These are phyloP conservation scores for Contarinia nasturtii DNA, from an alignment of 1,140 invertebrate genomes.

Conservation along the genomic window DNA sequence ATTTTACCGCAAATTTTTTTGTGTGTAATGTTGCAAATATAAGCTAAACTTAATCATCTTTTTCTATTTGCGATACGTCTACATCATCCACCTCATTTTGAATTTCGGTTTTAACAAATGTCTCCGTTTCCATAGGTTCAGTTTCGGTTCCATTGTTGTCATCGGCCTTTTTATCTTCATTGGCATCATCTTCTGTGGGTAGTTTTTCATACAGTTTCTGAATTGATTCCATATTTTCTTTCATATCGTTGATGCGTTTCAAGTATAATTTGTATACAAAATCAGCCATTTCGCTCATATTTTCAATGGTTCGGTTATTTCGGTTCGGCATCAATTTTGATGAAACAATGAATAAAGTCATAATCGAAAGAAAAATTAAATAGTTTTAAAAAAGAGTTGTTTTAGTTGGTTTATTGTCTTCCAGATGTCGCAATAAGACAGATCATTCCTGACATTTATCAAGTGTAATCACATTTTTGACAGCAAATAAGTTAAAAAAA, in stretches of 20 bases:
- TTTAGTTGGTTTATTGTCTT: too few relatives aligned
- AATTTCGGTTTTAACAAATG: constrained; percentile 29
- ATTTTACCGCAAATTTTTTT: too few relatives aligned
- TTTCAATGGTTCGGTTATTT: constrained; percentile 45
- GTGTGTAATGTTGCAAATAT: too few relatives aligned
- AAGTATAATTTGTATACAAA: constrained; percentile 85
- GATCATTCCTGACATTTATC: too few relatives aligned
- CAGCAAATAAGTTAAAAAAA: too few relatives aligned
- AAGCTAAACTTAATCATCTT: too few relatives aligned
- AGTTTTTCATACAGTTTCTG: constrained; percentile 7
- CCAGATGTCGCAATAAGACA: too few relatives aligned
- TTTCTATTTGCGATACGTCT: too few relatives aligned
- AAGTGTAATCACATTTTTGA: too few relatives aligned
- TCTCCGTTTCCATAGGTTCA: constrained; percentile 21
- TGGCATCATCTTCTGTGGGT: constrained; percentile 6
- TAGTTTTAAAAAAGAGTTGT: too few relatives aligned
- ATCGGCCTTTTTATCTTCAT: constrained; percentile 5
- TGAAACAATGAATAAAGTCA: too few relatives aligned
- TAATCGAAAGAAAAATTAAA: too few relatives aligned
- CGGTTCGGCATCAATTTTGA: constrained; percentile 11
- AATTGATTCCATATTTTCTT: constrained; percentile 25
- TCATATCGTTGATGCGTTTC: constrained; percentile 45
- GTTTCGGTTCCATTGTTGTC: constrained; percentile 12
- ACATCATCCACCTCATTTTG: constrained; percentile 20
- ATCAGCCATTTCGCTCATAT: constrained; percentile 85